Percentiles rank a stretch among this genome's conserved stretches.
Evolutionary conservation across 2,113 vertebrate genomes (phyloP).

Genomic region (Ivindomyrus marchei): DNA sequence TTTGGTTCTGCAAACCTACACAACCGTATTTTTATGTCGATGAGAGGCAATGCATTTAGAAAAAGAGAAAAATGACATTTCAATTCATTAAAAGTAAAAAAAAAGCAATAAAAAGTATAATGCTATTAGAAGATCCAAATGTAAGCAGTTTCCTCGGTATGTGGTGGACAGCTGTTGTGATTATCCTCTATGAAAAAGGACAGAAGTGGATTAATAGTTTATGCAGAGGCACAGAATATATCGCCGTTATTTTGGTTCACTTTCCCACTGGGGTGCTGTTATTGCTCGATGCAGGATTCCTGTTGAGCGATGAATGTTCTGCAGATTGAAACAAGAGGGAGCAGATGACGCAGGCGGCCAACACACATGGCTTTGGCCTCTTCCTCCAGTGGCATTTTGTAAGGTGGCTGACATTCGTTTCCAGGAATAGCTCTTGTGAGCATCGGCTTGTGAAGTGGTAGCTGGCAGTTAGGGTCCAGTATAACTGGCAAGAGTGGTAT

Average conservation of each 20-base stretch:
- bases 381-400: background rate
- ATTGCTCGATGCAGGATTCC: conserved; percentile 1
- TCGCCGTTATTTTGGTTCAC: conserved; percentile 14
- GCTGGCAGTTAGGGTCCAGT: background rate
- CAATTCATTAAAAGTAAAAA: conserved; percentile 20
- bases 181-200: conserved; percentile 21
- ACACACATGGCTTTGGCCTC: background rate
- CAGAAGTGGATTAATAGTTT: conserved; percentile 25
- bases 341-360: background rate
- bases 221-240: conserved; percentile 7
- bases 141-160: conserved; percentile 20
- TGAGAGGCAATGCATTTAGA: conserved; percentile 38
- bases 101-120: conserved; percentile 31
- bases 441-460: background rate
- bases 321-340: background rate
- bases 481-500: background rate
- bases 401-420: conserved; percentile 6
- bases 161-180: conserved; percentile 31
- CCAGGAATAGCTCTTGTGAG: background rate
- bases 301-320: background rate
- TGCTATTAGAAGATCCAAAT: conserved; percentile 40
- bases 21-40: conserved; percentile 35
- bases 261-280: conserved; percentile 18
- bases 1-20: background rate
- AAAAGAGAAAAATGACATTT: conserved; percentile 33